These are phyloP conservation scores for Struthio camelus DNA, from an alignment of 2,113 vertebrate genomes.

Conservation along the genomic window DNA sequence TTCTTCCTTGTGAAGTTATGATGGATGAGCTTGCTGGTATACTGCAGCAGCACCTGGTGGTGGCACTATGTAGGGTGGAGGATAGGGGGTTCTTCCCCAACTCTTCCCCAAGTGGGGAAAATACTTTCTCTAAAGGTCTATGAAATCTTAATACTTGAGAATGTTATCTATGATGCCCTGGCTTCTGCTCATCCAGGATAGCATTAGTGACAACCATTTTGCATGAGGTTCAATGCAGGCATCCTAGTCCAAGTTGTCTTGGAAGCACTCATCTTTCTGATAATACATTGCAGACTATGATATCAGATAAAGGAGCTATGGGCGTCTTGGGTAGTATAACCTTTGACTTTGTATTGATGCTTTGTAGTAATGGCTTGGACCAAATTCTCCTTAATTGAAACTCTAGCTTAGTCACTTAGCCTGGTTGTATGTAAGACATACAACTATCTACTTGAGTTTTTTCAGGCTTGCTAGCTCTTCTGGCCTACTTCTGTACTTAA, in stretches of 20 bases:
- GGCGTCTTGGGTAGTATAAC: background rate
- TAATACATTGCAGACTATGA: background rate
- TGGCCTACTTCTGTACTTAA: background rate
- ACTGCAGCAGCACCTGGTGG: background rate
- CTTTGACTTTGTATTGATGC: background rate
- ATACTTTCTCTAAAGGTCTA: background rate
- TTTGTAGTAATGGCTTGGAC: background rate
- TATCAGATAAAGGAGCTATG: background rate
- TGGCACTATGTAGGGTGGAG: too few species aligned
- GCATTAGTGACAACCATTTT: background rate
- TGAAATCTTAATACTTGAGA: background rate
- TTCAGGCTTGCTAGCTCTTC: background rate
- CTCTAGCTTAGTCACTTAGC: background rate
- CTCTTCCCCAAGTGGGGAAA: background rate
- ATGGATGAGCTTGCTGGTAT: background rate
- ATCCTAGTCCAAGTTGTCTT: background rate
- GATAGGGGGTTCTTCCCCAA: too few species aligned
- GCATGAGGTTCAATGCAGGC: background rate
- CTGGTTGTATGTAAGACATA: background rate
- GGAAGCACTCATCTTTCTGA: background rate
- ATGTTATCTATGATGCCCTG: background rate
- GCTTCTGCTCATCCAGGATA: background rate
- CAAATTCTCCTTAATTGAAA: background rate
- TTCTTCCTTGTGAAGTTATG: background rate
- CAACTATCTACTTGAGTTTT: background rate